Base-by-base conservation (phyloP, 2,888 invertebrate species). In the Automeris io region DNA sequence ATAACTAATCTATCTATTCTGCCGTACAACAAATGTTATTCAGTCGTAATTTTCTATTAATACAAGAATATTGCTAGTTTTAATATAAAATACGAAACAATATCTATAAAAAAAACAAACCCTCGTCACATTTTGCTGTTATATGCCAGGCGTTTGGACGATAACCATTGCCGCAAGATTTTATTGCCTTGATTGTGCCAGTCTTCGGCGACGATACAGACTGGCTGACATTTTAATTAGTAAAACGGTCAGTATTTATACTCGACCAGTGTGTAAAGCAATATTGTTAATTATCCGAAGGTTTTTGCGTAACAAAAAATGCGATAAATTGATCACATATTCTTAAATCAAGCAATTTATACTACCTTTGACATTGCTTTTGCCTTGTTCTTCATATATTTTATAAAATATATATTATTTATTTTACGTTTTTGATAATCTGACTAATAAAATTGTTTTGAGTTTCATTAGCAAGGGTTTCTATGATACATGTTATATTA, bases 151-250 rank as follows among this genome's bases (percentile, higher is more conserved):
- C 22, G 36, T 40, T 45, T 39, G 40, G 46, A 35, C 41, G 43
- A 44, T 47, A 45, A 53, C 47, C 47, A 42, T 47, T 42, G 47
- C 55, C 51, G 39, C 46, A 46, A 45, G 46, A 48, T 55, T 53
- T 56, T 51, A 59, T 54, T 52, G 42, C 43, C 31, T 36, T 33
- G 35, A 36, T 22, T 8, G 22, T 39, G 16, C 33, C 39, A 29
- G 31, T 11, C 35, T 18, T 29, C 29, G 18, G 18, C 8, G 35
- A 18, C 33, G 35, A 37, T 39, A 42, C 34, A 41, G 42, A 43
- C 46, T 39, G 38, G 42, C 34, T 42, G 42, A 43, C 45, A 46
- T 55, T 54, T 59, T 54, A 57, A 62, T 60, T 54, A 58, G 46
- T 39, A 35, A 43, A 60, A 51, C 40, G 50, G 43, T 43, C 42